A percentile compares a stretch with the other conserved stretches of the same genome.
phyloP scores from a whole-genome alignment of 2,888 invertebrate species.

The Thyatira batis region DNA sequence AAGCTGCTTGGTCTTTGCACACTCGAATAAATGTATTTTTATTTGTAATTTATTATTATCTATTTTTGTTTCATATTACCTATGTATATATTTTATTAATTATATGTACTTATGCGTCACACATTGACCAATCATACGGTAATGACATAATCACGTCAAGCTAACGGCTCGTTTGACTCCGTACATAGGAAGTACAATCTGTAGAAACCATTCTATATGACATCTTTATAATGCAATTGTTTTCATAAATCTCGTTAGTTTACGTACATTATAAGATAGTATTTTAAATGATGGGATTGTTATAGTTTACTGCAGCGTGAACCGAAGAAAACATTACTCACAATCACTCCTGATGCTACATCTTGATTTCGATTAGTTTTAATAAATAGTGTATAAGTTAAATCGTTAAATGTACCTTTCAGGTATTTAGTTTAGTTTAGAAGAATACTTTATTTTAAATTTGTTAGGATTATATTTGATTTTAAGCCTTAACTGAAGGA shows the following conservation, averaged over 20 bases:
- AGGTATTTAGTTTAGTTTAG: not conserved
- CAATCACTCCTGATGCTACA: not conserved
- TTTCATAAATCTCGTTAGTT: slow-evolving; percentile 66
- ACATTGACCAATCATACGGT: not conserved
- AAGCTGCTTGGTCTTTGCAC: slow-evolving; percentile 23
- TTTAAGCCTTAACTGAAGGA: slow-evolving; percentile 7
- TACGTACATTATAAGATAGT: slow-evolving; percentile 8
- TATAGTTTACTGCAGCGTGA: not conserved
- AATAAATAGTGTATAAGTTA: not conserved
- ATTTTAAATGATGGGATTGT: not conserved
- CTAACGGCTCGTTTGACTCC: slow-evolving; percentile 18
- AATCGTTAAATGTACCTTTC: not conserved
- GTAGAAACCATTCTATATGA: slow-evolving; percentile 26
- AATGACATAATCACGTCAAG: not conserved
- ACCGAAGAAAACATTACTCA: not conserved
- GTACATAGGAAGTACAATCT: slow-evolving; percentile 66
- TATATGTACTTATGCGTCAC: slow-evolving; percentile 14
- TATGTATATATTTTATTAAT: slow-evolving; percentile 24
- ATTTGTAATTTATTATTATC: not conserved
- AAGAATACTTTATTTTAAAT: not conserved
- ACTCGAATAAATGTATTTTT: slow-evolving; percentile 51
- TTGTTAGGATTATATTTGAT: slow-evolving; percentile 2
- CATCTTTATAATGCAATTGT: slow-evolving; percentile 60
- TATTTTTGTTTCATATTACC: slow-evolving; percentile 9
- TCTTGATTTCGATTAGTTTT: not conserved